Evolutionary conservation across 2,113 vertebrate species (phyloP).

Genomic region (Notechis scutatus): DNA sequence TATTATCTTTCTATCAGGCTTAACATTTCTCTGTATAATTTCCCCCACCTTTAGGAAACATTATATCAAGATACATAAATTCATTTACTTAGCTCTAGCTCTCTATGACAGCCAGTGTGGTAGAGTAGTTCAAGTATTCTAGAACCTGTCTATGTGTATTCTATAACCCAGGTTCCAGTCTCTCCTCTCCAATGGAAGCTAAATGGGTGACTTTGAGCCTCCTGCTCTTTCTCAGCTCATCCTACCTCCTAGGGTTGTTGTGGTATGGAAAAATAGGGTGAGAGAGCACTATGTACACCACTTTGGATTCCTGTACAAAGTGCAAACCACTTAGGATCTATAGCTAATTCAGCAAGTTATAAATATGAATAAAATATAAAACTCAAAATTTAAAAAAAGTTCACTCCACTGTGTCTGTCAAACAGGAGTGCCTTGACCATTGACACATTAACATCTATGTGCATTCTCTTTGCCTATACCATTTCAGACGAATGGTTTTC

Average conservation of each 20-base stretch:
- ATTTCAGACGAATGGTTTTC: too few species aligned
- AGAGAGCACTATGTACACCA: not conserved
- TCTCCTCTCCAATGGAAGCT: not conserved
- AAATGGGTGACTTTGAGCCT: not conserved
- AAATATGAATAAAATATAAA: not conserved
- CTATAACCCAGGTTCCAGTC: not conserved
- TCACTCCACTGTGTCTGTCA: not conserved
- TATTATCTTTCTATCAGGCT: not conserved
- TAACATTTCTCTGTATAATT: not conserved
- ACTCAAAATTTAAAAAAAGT: not conserved
- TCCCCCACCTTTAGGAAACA: not conserved
- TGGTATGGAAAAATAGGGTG: not conserved
- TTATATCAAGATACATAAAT: not conserved
- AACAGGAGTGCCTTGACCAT: not conserved
- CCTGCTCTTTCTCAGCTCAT: not conserved
- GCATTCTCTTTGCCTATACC: not conserved
- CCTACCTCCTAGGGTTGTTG: not conserved
- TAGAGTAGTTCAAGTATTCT: not conserved
- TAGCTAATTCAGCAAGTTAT: not conserved
- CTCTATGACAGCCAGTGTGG: not conserved
- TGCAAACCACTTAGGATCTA: not conserved
- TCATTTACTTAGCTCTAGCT: not conserved
- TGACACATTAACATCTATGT: not conserved
- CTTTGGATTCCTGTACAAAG: not conserved
- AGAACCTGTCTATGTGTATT: too few species aligned